A percentile compares a stretch with the other conserved stretches of the same genome.
These are phyloP conservation scores for Scotopteryx bipunctaria DNA, from an alignment of 2,888 invertebrate genomes.

Conservation along the genomic window DNA sequence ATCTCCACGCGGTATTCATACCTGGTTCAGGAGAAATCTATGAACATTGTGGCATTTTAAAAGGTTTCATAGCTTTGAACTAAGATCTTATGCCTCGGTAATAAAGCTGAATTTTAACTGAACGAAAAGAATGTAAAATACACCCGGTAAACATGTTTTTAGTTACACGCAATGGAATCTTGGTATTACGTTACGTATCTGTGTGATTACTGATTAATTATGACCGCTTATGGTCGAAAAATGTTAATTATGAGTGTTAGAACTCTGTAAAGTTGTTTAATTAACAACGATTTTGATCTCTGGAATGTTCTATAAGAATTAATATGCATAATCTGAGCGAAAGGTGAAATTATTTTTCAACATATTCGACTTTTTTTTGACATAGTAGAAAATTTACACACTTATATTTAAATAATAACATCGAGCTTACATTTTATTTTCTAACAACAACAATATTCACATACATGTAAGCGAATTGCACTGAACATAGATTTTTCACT, in stretches of 20 bases:
- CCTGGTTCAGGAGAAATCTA: constrained; percentile 61
- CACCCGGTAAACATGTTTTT: background rate
- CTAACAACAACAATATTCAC: constrained; percentile 9
- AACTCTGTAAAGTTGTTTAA: background rate
- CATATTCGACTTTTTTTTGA: too few species aligned
- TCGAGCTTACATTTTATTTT: constrained; percentile 11
- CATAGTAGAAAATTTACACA: too few species aligned
- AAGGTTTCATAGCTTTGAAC: background rate
- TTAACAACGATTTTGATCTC: background rate
- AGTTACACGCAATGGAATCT: constrained; percentile 10
- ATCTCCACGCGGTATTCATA: constrained; percentile 97
- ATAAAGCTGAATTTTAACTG: background rate
- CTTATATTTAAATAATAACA: too few species aligned
- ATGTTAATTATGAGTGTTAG: constrained; percentile 12
- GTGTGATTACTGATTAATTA: constrained; percentile 4
- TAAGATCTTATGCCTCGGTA: background rate
- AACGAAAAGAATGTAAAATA: background rate
- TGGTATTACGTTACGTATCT: constrained; percentile 6
- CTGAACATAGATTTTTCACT: background rate
- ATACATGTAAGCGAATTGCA: constrained; percentile 7
- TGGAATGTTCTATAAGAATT: background rate
- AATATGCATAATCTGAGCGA: background rate
- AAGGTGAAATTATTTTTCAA: background rate
- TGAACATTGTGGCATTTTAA: background rate
- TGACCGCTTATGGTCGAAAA: constrained; percentile 7